Evolutionary conservation across 1,140 invertebrate genomes (phyloP).

Genomic region (Caenorhabditis tropicalis): DNA sequence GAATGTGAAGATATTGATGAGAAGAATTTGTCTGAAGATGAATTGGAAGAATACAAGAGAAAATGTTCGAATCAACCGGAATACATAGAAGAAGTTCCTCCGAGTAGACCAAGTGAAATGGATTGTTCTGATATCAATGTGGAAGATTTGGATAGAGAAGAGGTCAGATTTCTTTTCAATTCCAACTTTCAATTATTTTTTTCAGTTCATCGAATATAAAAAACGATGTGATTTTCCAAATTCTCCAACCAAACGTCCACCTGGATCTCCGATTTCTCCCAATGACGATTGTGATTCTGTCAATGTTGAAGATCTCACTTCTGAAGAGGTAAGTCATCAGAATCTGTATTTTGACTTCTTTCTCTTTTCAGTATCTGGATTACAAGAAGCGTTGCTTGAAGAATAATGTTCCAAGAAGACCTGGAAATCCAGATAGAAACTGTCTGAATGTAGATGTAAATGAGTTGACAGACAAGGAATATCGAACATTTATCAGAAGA

Average conservation of each 20-base stretch:
- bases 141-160: not conserved
- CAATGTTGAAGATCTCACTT: not conserved
- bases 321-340: no score
- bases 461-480: not conserved
- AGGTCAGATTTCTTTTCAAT: not conserved
- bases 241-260: not conserved
- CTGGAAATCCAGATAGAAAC: not conserved
- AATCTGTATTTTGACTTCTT: no score
- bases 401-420: not conserved
- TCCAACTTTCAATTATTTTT: not conserved
- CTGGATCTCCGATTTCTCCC: not conserved
- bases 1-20: not conserved
- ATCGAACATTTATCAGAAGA: not conserved
- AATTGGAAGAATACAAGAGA: not conserved
- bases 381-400: slow-evolving; percentile 3
- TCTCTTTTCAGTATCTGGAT: no score
- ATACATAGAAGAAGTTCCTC: not conserved
- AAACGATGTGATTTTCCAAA: not conserved
- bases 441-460: not conserved
- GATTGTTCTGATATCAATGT: not conserved
- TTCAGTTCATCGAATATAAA: not conserved
- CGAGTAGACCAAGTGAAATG: not conserved
- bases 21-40: not conserved
- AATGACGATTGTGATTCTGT: not conserved
- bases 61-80: not conserved